A percentile compares a stretch with the other conserved stretches of the same genome.
Conservation (phyloP, 2,888 invertebrate genomes). For the Lasioglossum leucozonium region DNA sequence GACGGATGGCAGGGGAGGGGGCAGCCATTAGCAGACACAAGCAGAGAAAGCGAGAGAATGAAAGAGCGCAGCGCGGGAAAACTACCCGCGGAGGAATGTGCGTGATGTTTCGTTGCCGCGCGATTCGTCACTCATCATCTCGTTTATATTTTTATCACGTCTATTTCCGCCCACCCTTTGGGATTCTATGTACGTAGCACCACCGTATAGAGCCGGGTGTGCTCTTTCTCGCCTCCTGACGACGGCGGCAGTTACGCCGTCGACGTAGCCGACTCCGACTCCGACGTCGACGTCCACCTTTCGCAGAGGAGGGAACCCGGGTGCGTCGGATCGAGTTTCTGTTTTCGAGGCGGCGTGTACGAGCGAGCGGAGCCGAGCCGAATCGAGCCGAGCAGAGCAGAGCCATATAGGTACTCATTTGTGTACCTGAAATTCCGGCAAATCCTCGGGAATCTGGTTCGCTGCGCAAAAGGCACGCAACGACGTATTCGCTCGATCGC, state of each 20-base stretch:
- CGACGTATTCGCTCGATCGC: conserved; percentile 76
- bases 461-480: conserved; percentile 73
- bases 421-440: conserved; percentile 68
- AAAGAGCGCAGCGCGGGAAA: conserved; percentile 7
- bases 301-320: conserved; percentile 10
- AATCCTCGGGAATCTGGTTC: conserved; percentile 72
- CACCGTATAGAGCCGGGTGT: conserved; percentile 4
- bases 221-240: neutral
- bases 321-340: conserved; percentile 48
- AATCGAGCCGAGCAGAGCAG: neutral
- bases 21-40: conserved; percentile 25
- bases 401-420: conserved; percentile 63
- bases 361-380: neutral
- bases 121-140: conserved; percentile 40
- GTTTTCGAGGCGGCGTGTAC: conserved; percentile 26
- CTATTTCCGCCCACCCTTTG: conserved; percentile 41
- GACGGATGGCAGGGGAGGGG: neutral
- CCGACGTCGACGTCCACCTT: neutral
- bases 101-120: conserved; percentile 35
- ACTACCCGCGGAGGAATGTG: conserved; percentile 17
- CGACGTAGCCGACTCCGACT: neutral
- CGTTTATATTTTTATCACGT: conserved; percentile 57
- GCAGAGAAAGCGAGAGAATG: neutral
- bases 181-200: conserved; percentile 31
- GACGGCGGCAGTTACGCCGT: neutral